Evolutionary conservation across 1,140 invertebrate species (phyloP), one percentile per base, ranked within the genome.

Genomic region (Drosophila cardini): DNA sequence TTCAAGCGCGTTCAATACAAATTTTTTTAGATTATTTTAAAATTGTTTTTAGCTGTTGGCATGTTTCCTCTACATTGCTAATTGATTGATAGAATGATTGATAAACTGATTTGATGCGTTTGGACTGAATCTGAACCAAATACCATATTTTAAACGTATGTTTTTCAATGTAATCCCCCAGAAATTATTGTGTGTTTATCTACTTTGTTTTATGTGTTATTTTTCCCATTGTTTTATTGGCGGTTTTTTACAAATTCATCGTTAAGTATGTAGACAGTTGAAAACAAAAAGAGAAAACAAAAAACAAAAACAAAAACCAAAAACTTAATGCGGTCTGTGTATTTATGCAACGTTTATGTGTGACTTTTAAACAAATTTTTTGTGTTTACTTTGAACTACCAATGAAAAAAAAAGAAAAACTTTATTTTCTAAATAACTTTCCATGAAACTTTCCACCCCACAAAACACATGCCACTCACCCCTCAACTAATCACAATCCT

Each of bases 311-410:
- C 26, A 36, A 48, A 32, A 65, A 42, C 73, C 21, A 26, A 26
- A 26, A 26, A 26, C 21, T 26, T 26, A 26, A 48, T 78, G 72
- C 62, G 72, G 75, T 86, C 63, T 76, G 83, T 87, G 84, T 87
- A 63, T 83, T 80, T 89, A 86, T 89, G 89, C 90, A 90, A 91
- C 79, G 84, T 91, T 83, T 90, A 76, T 89, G 89, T 91, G 90
- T 91, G 90, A 89, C 89, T 86, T 78, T 70, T 71, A 67, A 58
- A 38, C 11, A 57, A 68, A 67, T 76, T 70, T 70, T 69, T 76
- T 78, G 61, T 76, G 61, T 81, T 72, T 76, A 53, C 50, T 76
- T 87, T 78, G 50, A 55, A 69, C 70, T 53, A 40, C 15, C n/a
- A 45, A n/a, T n/a, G n/a, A n/a, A n/a, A n/a, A n/a, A 40, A 36